Conservation (phyloP, 2,113 vertebrate species). For the Ptychochromis oligacanthus region DNA sequence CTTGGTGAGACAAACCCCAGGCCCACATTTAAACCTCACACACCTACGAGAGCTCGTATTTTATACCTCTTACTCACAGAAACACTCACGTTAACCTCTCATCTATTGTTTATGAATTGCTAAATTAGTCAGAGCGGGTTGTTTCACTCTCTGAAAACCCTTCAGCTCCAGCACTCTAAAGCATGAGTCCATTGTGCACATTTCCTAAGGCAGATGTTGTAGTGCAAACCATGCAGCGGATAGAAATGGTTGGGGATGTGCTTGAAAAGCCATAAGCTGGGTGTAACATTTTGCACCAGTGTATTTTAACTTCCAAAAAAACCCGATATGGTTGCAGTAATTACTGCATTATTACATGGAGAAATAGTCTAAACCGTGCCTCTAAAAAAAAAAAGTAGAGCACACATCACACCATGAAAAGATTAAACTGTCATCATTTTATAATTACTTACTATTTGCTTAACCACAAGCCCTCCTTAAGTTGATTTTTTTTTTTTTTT, state of each 20-base stretch:
- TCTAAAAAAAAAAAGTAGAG: slow-evolving; percentile 9
- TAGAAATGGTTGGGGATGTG: slow-evolving; percentile 38
- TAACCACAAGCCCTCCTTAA: slow-evolving; percentile 35
- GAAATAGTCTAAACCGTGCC: not conserved
- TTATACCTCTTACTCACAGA: slow-evolving; percentile 31
- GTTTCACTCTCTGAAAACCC: slow-evolving; percentile 31
- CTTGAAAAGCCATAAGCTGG: slow-evolving; percentile 34
- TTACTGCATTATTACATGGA: slow-evolving; percentile 33
- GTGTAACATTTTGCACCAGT: slow-evolving; percentile 50
- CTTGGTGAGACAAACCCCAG: not conserved
- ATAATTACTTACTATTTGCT: slow-evolving; percentile 36
- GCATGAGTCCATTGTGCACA: slow-evolving; percentile 24
- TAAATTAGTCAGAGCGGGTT: slow-evolving; percentile 53
- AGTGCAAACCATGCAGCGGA: not conserved
- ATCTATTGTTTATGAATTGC: slow-evolving; percentile 60
- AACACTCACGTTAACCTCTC: slow-evolving; percentile 42
- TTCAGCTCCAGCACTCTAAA: slow-evolving; percentile 20
- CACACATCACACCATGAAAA: slow-evolving; percentile 2
- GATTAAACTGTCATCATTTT: slow-evolving; percentile 28
- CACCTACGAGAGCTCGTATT: not conserved
- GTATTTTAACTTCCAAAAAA: slow-evolving; percentile 46
- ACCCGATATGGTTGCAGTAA: slow-evolving; percentile 45
- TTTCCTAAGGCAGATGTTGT: slow-evolving; percentile 6
- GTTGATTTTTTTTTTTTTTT: not conserved
- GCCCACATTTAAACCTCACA: slow-evolving; percentile 22